These are phyloP conservation scores for Galbula dea DNA, from an alignment of 2,113 vertebrate species.

Conservation along the genomic window DNA sequence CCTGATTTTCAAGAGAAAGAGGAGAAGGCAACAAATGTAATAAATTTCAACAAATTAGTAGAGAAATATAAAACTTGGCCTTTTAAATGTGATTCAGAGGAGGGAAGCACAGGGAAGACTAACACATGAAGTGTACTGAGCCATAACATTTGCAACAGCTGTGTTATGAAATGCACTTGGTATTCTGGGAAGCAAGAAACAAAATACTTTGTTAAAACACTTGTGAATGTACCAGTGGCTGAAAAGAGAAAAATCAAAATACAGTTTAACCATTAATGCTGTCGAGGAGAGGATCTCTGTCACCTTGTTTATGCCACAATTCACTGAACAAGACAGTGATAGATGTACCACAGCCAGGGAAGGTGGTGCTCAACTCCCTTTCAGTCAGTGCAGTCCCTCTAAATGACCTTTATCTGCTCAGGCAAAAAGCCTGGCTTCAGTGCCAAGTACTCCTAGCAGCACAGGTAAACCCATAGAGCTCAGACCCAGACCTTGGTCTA, in stretches of 20 bases:
- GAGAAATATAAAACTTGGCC: constrained; percentile 42
- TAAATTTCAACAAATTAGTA: constrained; percentile 57
- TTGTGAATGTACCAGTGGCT: background rate
- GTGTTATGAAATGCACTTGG: constrained; percentile 56
- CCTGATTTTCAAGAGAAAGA: constrained; percentile 25
- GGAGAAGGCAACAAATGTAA: constrained; percentile 36
- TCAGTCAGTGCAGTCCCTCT: background rate
- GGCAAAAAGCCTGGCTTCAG: background rate
- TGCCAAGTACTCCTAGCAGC: background rate
- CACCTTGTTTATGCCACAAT: background rate
- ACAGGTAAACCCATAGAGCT: background rate
- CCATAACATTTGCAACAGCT: constrained; percentile 53
- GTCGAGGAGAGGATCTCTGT: accelerated
- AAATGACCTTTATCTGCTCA: background rate
- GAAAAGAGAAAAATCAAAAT: background rate
- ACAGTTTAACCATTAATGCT: background rate
- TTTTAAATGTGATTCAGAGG: constrained; percentile 32
- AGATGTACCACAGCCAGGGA: no score
- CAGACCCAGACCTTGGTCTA: background rate
- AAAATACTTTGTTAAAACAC: constrained; percentile 54
- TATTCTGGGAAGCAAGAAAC: constrained; percentile 49
- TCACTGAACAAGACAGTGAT: background rate
- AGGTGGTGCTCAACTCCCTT: background rate
- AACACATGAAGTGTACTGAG: background rate
- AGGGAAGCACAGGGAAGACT: background rate